phyloP scores from a whole-genome alignment of 2,113 vertebrate species.

The Tapirus terrestris region DNA sequence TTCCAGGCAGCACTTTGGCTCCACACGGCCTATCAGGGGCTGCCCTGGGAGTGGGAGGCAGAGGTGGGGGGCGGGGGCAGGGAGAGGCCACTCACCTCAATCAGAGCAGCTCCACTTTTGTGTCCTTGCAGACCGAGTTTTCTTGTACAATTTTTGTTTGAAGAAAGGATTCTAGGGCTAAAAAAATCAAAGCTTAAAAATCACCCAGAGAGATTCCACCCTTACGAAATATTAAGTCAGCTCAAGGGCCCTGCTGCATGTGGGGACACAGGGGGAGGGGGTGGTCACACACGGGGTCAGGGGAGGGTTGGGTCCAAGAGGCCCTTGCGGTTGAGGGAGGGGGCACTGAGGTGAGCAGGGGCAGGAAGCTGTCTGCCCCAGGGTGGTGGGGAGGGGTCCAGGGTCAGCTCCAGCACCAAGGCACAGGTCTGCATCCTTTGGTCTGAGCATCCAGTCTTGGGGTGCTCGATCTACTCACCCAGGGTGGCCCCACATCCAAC shows the following conservation, averaged over 20 bases:
- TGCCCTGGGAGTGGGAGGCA: background rate
- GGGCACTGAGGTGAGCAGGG: background rate
- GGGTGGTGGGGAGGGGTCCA: background rate
- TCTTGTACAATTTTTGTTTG: background rate
- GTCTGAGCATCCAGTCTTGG: background rate
- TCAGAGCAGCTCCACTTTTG: background rate
- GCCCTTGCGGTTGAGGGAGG: background rate
- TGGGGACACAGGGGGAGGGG: background rate
- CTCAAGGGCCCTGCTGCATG: too few relatives aligned
- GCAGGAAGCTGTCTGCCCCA: background rate
- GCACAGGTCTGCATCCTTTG: background rate
- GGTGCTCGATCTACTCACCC: background rate
- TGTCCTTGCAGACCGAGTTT: background rate
- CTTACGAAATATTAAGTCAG: background rate
- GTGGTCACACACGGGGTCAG: rapidly evolving
- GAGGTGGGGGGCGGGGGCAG: background rate
- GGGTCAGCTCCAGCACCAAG: background rate
- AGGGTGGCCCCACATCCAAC: background rate
- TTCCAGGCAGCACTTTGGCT: background rate
- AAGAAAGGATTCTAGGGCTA: background rate
- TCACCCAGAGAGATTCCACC: background rate
- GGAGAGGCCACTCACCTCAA: background rate
- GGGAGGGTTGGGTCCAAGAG: background rate
- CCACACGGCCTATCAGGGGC: background rate
- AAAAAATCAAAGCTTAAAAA: background rate